Conservation (phyloP, 2,113 vertebrate genomes). For the Tympanuchus pallidicinctus region DNA sequence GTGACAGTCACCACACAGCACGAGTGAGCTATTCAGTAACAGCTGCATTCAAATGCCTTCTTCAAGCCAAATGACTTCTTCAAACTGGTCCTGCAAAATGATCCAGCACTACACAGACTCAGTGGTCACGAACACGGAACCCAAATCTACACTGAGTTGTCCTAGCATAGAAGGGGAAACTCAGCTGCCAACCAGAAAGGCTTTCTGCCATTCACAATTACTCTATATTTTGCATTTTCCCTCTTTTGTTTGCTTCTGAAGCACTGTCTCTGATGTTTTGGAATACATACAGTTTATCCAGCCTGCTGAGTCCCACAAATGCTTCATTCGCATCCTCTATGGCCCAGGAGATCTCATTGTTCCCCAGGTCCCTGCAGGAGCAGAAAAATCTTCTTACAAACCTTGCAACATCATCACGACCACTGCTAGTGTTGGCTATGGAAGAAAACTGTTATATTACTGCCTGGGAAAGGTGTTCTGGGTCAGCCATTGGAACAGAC, state of each 20-base stretch:
- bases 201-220: neutral
- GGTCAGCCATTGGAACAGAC: neutral
- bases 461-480: neutral
- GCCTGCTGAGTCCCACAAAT: slow-evolving; percentile 81
- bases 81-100: neutral
- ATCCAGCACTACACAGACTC: neutral
- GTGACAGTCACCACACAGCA: neutral
- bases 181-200: neutral
- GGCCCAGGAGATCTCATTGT: slow-evolving; percentile 89
- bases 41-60: neutral
- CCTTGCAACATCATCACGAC: neutral
- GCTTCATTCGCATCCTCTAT: slow-evolving; percentile 87
- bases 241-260: neutral
- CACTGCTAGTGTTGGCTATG: neutral
- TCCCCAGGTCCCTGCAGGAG: slow-evolving; percentile 83
- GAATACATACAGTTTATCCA: slow-evolving; percentile 82
- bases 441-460: neutral
- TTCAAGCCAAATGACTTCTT: neutral
- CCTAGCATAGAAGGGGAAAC: neutral
- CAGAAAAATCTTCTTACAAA: neutral
- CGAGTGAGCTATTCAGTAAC: neutral
- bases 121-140: neutral
- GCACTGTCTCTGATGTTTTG: neutral
- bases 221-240: neutral
- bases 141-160: fast-evolving